phyloP scores from a whole-genome alignment of 53 echinoderm and acorn worm species.

The Pentamera pediparva region DNA sequence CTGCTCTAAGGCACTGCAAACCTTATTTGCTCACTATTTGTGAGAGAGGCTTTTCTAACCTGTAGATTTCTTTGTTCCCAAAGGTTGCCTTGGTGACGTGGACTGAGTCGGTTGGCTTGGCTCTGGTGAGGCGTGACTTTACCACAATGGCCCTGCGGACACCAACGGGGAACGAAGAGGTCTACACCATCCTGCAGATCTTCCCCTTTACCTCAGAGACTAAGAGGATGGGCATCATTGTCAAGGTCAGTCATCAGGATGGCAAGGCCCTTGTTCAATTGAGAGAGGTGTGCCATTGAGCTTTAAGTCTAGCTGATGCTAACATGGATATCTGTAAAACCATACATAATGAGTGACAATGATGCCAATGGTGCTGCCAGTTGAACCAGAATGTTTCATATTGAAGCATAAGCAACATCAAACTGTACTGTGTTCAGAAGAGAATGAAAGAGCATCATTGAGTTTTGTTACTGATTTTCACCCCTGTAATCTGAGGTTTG shows the following conservation, averaged over 20 bases:
- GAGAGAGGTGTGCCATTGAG: too few relatives aligned
- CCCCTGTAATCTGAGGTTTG: too few relatives aligned
- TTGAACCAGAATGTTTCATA: too few relatives aligned
- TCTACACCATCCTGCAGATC: conserved; percentile 81
- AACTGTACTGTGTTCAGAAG: too few relatives aligned
- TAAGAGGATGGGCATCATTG: conserved; percentile 97
- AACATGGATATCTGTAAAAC: too few relatives aligned
- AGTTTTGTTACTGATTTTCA: too few relatives aligned
- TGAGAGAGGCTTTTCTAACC: background rate
- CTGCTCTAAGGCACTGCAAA: background rate
- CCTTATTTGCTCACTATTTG: background rate
- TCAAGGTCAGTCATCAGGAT: conserved; percentile 88
- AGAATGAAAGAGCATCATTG: too few relatives aligned
- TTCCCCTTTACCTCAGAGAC: conserved; percentile 98
- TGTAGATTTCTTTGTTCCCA: background rate
- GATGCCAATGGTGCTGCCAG: too few relatives aligned
- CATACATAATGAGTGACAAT: too few relatives aligned
- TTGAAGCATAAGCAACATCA: too few relatives aligned
- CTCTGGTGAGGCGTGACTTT: conserved; percentile 74
- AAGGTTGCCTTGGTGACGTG: conserved; percentile 94
- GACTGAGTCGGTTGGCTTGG: conserved; percentile 88
- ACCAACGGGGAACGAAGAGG: conserved; percentile 61
- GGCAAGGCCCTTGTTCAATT: too few relatives aligned
- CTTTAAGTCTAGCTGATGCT: too few relatives aligned
- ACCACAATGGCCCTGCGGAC: conserved; percentile 80